Evolutionary conservation across 2,113 vertebrate genomes (phyloP), one percentile per base, ranked within the genome.

Genomic region (Rhombomys opimus): DNA sequence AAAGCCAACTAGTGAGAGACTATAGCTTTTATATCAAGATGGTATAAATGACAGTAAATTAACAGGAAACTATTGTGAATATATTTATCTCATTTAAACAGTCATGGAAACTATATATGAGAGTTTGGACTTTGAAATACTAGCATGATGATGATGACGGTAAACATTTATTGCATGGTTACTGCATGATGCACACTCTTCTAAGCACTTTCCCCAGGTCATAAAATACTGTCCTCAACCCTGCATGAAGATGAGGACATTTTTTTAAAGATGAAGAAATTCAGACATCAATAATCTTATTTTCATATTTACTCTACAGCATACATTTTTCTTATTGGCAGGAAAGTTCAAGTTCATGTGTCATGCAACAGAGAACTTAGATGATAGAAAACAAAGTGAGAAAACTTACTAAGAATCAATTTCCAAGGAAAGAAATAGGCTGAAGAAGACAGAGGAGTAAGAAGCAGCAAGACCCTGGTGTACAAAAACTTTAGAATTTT

Each of bases 1-100:
- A 73, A 94, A 96, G 65, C 50, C 30, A 92, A 82, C 41, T 80
- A 77, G 46, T 81, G 14, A 52, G 38, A 68, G 77, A 93, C 54
- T 90, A 89, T 84, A 80, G 70, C 30, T n/a, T 68, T 82, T 68
- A 73, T 41, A 89, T 30, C 75, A 82, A 93, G 32, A 59, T 11
- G 77, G 72, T 86, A 72, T 59, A 75, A 91, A 67, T 65, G 32
- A 54, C 25, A 94, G 5, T 76, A 77, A 77, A 18, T 12, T 50
- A 76, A 38, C 6, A 75, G 75, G 14, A 95, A 91, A 95, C 57
- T 94, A 88, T 14, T 25, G 2, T 52, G 30, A 52, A 13, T 88
- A 18, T 87, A 61, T 77, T 82, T 61, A 46, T 78, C 23, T 77
- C 22, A 67, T 77, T 93, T 93, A 77, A 81, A 63, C 32, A 85